phyloP scores from a whole-genome alignment of 2,888 invertebrate genomes.

The Amphipoea lucens region DNA sequence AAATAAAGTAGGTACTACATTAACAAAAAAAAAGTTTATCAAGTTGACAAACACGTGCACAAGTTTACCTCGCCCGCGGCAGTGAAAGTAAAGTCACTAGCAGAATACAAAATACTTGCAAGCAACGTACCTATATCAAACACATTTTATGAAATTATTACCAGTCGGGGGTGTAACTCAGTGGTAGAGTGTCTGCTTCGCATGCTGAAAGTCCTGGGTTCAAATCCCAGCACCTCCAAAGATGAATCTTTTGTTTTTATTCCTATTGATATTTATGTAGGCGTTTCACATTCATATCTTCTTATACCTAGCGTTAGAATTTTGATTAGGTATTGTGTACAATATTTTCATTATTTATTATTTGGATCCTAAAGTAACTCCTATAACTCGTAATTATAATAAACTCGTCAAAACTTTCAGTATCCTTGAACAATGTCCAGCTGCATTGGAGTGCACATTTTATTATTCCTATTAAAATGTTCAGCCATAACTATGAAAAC shows the following conservation, averaged over 20 bases:
- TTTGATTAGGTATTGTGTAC: background rate
- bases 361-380: background rate
- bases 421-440: background rate
- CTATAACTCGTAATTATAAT: background rate
- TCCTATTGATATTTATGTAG: background rate
- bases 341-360: background rate
- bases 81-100: conserved; percentile 48
- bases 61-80: conserved; percentile 24
- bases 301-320: background rate
- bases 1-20: background rate
- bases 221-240: conserved; percentile 91
- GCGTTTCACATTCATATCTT: background rate
- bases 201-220: conserved; percentile 92
- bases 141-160: accelerated
- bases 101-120: conserved; percentile 49
- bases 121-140: conserved; percentile 14
- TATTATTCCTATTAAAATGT: conserved; percentile 41
- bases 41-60: conserved; percentile 1
- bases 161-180: conserved; percentile 86
- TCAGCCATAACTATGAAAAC: conserved; percentile 12
- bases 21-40: background rate
- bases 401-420: background rate
- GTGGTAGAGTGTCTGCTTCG: conserved; percentile 92
- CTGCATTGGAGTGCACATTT: conserved; percentile 31
- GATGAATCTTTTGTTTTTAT: background rate